A percentile compares a stretch with the other conserved stretches of the same genome.
Evolutionary conservation across 2,797 vertebrate genomes (phyloP).

Genomic region (Anas bahamensis): DNA sequence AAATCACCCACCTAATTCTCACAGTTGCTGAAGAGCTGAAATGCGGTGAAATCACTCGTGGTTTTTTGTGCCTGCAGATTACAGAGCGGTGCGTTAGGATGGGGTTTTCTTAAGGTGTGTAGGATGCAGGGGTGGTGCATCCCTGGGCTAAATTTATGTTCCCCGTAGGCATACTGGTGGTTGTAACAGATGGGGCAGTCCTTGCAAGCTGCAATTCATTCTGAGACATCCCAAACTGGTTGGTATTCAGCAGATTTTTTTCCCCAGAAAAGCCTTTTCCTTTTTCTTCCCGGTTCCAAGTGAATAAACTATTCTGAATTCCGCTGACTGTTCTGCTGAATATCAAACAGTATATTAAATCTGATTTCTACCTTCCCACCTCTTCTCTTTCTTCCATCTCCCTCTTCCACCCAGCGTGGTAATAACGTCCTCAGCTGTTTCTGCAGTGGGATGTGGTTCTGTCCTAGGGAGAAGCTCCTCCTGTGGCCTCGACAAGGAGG

Average conservation of each 20-base stretch:
- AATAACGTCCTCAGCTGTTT: background rate
- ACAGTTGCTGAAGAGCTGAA: background rate
- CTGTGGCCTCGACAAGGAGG: background rate
- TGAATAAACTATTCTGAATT: background rate
- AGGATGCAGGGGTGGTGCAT: background rate
- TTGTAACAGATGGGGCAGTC: background rate
- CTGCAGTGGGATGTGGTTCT: background rate
- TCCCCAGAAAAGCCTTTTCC: background rate
- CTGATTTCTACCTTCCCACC: background rate
- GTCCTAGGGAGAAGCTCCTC: background rate
- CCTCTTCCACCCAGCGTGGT: background rate
- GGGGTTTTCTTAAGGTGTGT: background rate
- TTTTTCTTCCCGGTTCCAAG: background rate
- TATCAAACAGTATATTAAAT: background rate
- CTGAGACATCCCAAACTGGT: background rate
- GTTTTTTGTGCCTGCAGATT: background rate
- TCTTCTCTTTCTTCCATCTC: background rate
- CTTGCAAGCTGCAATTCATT: rapidly evolving
- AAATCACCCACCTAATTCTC: background rate
- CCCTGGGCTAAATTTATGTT: background rate
- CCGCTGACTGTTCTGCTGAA: background rate
- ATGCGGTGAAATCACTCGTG: background rate
- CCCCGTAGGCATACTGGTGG: background rate
- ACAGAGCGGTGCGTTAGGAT: background rate
- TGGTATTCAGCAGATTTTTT: background rate